Evolutionary conservation across 2,113 vertebrate genomes (phyloP).

Genomic region (Ceuthmochares aereus): DNA sequence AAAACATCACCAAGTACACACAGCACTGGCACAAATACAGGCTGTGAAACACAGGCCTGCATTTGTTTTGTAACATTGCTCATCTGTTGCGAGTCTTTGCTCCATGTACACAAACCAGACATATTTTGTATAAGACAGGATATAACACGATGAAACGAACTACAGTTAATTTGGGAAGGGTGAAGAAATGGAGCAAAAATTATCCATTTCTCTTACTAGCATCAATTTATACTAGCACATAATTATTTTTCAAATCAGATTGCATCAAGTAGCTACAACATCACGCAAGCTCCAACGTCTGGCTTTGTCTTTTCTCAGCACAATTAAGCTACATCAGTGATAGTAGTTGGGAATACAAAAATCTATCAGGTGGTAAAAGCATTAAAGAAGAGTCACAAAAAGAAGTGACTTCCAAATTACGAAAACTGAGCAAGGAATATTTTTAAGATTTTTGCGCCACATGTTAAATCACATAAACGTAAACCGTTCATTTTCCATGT

Average conservation of each 20-base stretch:
- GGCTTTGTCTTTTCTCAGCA: background rate
- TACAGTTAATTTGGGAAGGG: background rate
- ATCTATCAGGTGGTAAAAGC: background rate
- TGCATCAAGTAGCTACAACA: background rate
- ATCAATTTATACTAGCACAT: background rate
- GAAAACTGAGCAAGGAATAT: background rate
- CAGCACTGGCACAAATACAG: background rate
- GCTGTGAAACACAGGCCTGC: background rate
- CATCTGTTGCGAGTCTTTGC: background rate
- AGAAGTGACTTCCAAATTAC: background rate
- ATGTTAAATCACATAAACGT: background rate
- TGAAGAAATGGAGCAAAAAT: fast-evolving
- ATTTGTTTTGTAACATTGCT: background rate
- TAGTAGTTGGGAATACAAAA: fast-evolving
- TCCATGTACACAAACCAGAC: background rate
- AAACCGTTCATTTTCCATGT: background rate
- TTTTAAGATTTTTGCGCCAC: background rate
- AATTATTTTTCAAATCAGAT: background rate
- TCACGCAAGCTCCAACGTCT: background rate
- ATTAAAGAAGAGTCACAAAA: background rate
- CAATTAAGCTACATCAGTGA: background rate
- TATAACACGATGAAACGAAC: background rate
- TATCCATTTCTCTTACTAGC: background rate
- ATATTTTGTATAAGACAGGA: background rate
- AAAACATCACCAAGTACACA: background rate